Base-by-base conservation (phyloP, 1,140 invertebrate species). In the Brachionus rubens region DNA sequence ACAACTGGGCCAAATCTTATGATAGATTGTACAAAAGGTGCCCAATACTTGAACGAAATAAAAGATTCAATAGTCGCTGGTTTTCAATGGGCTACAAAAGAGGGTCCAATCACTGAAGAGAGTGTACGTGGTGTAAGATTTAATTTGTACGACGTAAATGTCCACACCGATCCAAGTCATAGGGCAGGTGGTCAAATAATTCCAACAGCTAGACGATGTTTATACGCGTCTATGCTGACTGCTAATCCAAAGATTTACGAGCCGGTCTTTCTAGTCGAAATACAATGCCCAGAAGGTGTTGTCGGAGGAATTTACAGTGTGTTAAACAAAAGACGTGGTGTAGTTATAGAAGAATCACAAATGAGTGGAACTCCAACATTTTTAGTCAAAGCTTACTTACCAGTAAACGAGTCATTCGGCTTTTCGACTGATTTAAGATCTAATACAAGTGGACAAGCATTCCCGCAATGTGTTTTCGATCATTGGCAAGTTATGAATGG, bases 131-230 rank as follows among this genome's bases (percentile, higher is more conserved):
- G 91, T 79, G 91, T 97, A 1, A 88, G 96, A 62, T 99, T 99
- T 87, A 96, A 99, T 87, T 96, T 99, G 82, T 92, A 95, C 84
- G 97, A 99, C 87, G 96, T 98, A 26, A 99, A 96, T 30, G 88
- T 99, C 46, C 97, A 99, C 85, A 92, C 96, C 86, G 97, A 99
- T 86, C 96, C 97, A 81, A 99, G 99, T 86, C 97, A 99, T 89
- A 91, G 97, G 88, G 96, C 96, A 86, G 96, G 96, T 89, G 96
- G 96, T 82, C 96, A 99, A 87, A 99, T 99, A 87, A 99, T 99
- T 88, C 96, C 96, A 80, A 99, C 96, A 28, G 93, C 96, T 78
- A 91, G 96, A 86, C 91, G 96, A 87, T 93, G 92, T 81, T 87
- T 99, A 82, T 99, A 98, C 86, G 97, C 96, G 80, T 92, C 91